Base-by-base conservation (phyloP, 2,888 invertebrate species). In the Rotaria socialis region DNA sequence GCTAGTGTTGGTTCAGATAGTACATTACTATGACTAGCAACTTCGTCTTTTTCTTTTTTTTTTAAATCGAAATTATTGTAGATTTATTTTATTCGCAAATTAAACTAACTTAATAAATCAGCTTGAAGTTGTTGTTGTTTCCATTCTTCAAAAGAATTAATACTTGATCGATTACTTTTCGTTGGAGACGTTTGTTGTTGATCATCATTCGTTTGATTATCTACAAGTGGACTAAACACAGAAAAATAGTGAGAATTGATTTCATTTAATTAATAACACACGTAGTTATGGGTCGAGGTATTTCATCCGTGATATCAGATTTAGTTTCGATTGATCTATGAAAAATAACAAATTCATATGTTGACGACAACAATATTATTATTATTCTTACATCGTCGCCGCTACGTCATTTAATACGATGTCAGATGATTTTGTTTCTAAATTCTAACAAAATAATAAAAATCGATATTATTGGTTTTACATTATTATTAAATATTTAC, bases 111-210 rank as follows among this genome's bases (percentile, higher is more conserved):
- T 50, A 24, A 19, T 24, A 41, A 27, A 22, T 74, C 85, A 47
- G 47, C 74, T 41, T 86, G 74, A 22, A 86, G 74, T 24, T 85
- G 75, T 85, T 85, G 85, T 60, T 84, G 74, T 84, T 86, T 86
- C 86, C 86, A 86, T 85, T 86, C 86, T 85, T 86, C 86, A 27
- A 86, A 86, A 24, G 86, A 86, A 55, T 86, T 55, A 55, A 86
- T 86, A 75, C 47, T 85, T 7, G 86, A 85, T n/a, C 60, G 56
- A 47, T 86, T 86, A 16, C n/a, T 80, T 47, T 80, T 80, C 0
- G 67, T 35, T 35, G 35, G 0, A 16, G 35, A 27, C 19, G 67
- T 16, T 35, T 27, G 67, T 41, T 67, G 67, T 27, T 67, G 67
- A 27, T 67, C 67, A 67, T 67, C 35, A 41, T 3, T 67, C 1